A percentile compares a stretch with the other conserved stretches of the same genome.
Evolutionary conservation across 2,113 vertebrate species (phyloP).

Genomic region (Onychostoma macrolepis): DNA sequence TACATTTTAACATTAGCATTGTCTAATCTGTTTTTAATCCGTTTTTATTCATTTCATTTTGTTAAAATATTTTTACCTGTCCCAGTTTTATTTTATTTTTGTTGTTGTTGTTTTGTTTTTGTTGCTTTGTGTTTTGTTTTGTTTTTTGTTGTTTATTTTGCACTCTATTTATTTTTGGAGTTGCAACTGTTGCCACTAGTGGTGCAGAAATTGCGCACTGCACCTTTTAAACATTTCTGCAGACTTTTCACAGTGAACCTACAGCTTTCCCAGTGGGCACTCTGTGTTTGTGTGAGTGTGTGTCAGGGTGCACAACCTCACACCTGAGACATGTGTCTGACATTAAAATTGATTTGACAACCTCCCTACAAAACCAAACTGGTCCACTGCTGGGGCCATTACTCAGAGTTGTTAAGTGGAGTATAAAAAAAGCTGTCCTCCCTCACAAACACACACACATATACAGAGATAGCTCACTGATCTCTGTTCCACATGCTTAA

Average conservation of each 20-base stretch:
- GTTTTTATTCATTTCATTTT: no score
- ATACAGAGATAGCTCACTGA: conserved; percentile 8
- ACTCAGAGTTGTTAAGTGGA: neutral
- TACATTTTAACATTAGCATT: no score
- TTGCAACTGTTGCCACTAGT: neutral
- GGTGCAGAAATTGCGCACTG: neutral
- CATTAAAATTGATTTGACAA: conserved; percentile 13
- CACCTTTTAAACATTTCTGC: neutral
- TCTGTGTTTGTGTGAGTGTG: neutral
- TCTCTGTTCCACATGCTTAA: neutral
- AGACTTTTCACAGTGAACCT: neutral
- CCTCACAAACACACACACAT: conserved; percentile 12
- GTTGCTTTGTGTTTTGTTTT: no score
- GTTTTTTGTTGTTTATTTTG: no score
- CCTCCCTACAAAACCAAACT: neutral
- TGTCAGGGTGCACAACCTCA: neutral
- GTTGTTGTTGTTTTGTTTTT: no score
- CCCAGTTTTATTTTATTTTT: no score
- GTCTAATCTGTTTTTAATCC: no score
- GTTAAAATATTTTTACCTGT: no score
- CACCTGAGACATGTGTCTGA: neutral
- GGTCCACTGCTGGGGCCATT: neutral
- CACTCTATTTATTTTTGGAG: neutral
- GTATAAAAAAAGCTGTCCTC: conserved; percentile 4
- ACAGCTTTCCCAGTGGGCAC: neutral